phyloP scores from a whole-genome alignment of 2,888 invertebrate genomes.

The Noctua janthina region DNA sequence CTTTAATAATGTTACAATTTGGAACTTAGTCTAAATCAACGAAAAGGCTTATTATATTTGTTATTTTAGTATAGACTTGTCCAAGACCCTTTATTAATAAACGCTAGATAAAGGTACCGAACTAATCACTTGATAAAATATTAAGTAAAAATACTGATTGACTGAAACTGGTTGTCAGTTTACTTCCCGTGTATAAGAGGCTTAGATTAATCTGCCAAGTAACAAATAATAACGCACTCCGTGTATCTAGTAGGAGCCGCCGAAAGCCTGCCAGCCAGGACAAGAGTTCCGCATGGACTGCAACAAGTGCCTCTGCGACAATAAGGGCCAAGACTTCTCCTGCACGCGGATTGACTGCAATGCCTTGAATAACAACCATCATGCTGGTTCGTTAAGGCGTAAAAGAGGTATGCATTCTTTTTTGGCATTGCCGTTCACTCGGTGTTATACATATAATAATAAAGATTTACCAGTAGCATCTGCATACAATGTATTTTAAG shows the following conservation, averaged over 20 bases:
- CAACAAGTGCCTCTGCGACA: conserved; percentile 87
- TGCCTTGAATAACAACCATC: conserved; percentile 76
- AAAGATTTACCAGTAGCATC: background rate
- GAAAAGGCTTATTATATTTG: background rate
- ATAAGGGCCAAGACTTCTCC: conserved; percentile 83
- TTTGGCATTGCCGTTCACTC: background rate
- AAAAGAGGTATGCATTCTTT: conserved; percentile 77
- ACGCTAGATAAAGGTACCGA: too few relatives aligned
- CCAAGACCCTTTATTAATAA: background rate
- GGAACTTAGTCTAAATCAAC: background rate
- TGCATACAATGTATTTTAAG: background rate
- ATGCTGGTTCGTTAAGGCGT: conserved; percentile 69
- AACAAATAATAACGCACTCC: conserved; percentile 67
- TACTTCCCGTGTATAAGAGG: background rate
- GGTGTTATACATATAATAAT: background rate
- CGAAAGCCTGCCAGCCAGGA: conserved; percentile 84
- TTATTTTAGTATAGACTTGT: background rate
- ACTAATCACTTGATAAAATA: background rate
- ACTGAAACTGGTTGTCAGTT: background rate
- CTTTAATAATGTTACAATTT: background rate
- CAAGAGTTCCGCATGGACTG: conserved; percentile 87
- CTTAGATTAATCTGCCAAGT: background rate
- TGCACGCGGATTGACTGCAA: conserved; percentile 88
- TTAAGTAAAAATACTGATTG: background rate
- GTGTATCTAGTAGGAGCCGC: conserved; percentile 78